Base-by-base conservation (phyloP, 2,888 invertebrate genomes). In the Drosophila subsilvestris region DNA sequence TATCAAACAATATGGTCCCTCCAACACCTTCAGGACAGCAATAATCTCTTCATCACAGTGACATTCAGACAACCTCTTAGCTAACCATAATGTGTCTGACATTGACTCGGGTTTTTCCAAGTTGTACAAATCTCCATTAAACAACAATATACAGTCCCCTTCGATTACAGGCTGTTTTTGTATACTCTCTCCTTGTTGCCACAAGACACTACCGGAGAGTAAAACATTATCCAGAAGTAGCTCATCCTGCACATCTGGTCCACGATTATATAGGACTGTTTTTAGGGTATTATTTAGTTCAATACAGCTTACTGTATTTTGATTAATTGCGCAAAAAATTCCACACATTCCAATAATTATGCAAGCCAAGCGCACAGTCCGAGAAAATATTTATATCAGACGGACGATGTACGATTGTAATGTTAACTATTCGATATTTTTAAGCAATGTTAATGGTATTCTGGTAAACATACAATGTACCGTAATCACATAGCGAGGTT, bases 81-180 rank as follows among this genome's bases (percentile, higher is more conserved):
- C 65, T 12, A 85, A 48, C 85, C 82, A 85, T 1, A 57, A 47
- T 17, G 77, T 86, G 53, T 85, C 85, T 1, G 86, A 68, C 25
- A 79, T 70, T 43, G 56, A 75, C 18, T 89, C 76, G 89, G 93
- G 91, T 32, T 93, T 90, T 9, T 56, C 7, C 1, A 51, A 25
- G 25, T 66, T 61, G 92, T 96, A 98, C 76, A 97, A 94, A 92
- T 99, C 98, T 29, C 98, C 98, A 93, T 98, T 98, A 93, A 96
- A 98, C 22, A 98, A 91, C 61, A 98, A 93, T 59, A 95, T 90
- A 74, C 96, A 95, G 25, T 93, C 93, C 43, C 93, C 90, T 10
- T 92, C 91, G 90, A 94, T 93, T 27, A 94, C 58, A 0, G 98
- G 98, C 90, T 98, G 98, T 32, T 86, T 79, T 3, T 93, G 93